Evolutionary conservation across 2,797 vertebrate species (phyloP).

Genomic region (Dendrocincla tyrannina): DNA sequence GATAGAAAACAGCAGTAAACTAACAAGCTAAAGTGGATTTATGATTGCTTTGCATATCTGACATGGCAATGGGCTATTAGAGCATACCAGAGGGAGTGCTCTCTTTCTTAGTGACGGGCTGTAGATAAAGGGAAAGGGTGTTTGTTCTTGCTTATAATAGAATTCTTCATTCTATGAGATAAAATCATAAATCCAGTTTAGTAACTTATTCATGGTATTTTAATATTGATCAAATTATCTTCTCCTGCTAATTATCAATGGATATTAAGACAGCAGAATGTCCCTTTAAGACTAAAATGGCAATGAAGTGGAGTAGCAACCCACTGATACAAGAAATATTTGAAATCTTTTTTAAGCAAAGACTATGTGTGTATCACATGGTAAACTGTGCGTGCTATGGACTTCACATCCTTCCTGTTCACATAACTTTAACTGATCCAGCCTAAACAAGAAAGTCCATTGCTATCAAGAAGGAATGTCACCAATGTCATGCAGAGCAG

Average conservation of each 20-base stretch:
- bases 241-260: not conserved
- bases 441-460: not conserved
- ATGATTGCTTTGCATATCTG: slow-evolving; percentile 57
- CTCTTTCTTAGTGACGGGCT: slow-evolving; percentile 32
- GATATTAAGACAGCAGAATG: not conserved
- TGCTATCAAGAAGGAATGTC: slow-evolving; percentile 43
- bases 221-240: not conserved
- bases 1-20: slow-evolving; percentile 64
- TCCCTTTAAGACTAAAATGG: not conserved
- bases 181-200: not conserved
- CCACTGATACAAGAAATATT: not conserved
- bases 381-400: not conserved
- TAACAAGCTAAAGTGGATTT: slow-evolving; percentile 62
- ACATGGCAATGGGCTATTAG: slow-evolving; percentile 20
- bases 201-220: not conserved
- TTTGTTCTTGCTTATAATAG: not conserved
- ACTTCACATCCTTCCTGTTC: not conserved
- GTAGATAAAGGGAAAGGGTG: slow-evolving; percentile 28
- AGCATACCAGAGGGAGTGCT: slow-evolving; percentile 42
- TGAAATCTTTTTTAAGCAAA: not conserved
- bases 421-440: not conserved
- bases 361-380: not conserved
- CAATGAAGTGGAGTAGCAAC: not conserved
- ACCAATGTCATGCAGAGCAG: slow-evolving; percentile 7
- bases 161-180: not conserved